Conservation (phyloP, 2,888 invertebrate genomes). For the Cantharis flavilabris region DNA sequence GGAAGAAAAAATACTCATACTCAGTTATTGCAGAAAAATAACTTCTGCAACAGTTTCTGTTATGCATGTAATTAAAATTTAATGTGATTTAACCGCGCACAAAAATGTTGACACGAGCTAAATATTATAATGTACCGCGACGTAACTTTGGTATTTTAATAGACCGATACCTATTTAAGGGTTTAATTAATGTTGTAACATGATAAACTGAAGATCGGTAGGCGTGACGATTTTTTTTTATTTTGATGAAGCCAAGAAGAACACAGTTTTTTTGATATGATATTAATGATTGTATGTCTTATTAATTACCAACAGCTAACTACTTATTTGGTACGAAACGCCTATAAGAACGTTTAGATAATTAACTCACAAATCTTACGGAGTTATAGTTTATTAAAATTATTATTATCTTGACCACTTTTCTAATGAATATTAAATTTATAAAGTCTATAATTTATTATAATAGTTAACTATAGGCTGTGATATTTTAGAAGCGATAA, state of each 20-base stretch:
- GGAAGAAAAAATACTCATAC: neutral
- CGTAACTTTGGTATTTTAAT: constrained; percentile 47
- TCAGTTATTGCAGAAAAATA: neutral
- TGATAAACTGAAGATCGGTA: constrained; percentile 47
- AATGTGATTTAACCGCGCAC: constrained; percentile 28
- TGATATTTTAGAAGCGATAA: neutral
- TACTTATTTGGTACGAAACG: constrained; percentile 24
- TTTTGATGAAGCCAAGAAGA: constrained; percentile 27
- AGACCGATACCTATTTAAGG: constrained; percentile 50
- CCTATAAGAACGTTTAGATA: constrained; percentile 21
- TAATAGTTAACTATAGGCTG: neutral
- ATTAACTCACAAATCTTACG: constrained; percentile 1
- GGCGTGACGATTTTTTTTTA: constrained; percentile 44
- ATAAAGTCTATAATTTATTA: neutral
- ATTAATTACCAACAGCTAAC: constrained; percentile 27
- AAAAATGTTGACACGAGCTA: constrained; percentile 31
- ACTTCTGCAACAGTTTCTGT: neutral
- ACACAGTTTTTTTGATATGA: constrained; percentile 28
- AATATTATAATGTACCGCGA: constrained; percentile 36
- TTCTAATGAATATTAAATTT: constrained; percentile 4
- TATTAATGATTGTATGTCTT: constrained; percentile 22
- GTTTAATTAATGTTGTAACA: constrained; percentile 51
- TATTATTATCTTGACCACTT: neutral
- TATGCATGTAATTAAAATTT: neutral
- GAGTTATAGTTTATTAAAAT: neutral